Base-by-base conservation (phyloP, 2,888 invertebrate species). In the Platerodrilus igneus region DNA sequence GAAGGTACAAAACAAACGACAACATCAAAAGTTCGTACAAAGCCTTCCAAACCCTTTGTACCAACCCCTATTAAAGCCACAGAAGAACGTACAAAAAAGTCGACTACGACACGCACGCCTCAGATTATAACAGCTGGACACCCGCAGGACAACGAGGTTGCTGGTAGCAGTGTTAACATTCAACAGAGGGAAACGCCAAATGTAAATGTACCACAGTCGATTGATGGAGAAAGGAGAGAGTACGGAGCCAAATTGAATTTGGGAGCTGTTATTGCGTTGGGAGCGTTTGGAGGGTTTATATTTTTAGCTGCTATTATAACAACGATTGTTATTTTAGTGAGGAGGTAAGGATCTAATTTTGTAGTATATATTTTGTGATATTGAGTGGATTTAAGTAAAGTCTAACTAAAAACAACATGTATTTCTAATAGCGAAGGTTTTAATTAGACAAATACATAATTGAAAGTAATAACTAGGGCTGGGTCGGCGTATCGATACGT, bases 241-340 rank as follows among this genome's bases (percentile, higher is more conserved):
- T 66, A 76, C 48, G 76, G 79, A 14, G 86, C 87, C 2, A 80
- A 83, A 50, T 71, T 91, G 13, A 90, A 89, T 67, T 71, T 89
- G 39, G 89, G 89, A 35, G 89, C 90, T 4, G 86, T 92, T 50
- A 89, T 92, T 40, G 90, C 91, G 1, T 71, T 93, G 9, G 90
- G 87, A 2, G 88, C 89, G 5, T 91, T 92, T 63, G 92, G 90
- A n/a, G 89, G 85, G 5, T 84, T 93, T 55, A 87, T 92, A 4
- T 87, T 93, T 64, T 73, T 93, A 30, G 86, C 91, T 6, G 91
- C 90, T 15, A 83, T 92, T 47, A 83, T 91, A 51, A 90, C 91
- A 2, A 89, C 91, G 3, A 83, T 91, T 49, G 85, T 93, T 42
- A 86, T 92, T 42, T 74, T 93, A 51, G 83, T 92, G 34, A 75